phyloP scores from a whole-genome alignment of 1,140 invertebrate genomes.

The Drosophila auraria region DNA sequence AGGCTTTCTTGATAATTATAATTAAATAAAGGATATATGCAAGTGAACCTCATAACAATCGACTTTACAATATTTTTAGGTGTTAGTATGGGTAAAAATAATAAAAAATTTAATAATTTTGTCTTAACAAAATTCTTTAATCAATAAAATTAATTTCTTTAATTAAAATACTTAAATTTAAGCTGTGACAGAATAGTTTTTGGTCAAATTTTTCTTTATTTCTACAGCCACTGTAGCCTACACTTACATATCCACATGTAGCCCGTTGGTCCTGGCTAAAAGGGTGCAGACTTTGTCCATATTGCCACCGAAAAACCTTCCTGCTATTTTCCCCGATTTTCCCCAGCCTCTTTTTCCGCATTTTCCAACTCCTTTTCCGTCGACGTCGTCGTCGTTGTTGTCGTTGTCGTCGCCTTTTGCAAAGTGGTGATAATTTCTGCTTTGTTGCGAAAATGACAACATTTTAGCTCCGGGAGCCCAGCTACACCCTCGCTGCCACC shows the following conservation, averaged over 20 bases:
- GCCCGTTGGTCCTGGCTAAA: constrained; percentile 27
- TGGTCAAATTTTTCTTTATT: too few relatives aligned
- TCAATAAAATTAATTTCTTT: too few relatives aligned
- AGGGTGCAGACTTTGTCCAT: constrained; percentile 50
- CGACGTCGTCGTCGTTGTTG: constrained; percentile 30
- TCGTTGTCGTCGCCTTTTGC: constrained; percentile 72
- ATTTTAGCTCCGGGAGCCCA: constrained; percentile 66
- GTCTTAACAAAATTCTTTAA: too few relatives aligned
- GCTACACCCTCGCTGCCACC: too few relatives aligned
- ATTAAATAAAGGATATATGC: too few relatives aligned
- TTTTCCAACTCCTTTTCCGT: constrained; percentile 43
- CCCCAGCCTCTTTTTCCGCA: constrained; percentile 22
- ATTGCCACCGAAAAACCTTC: constrained; percentile 21
- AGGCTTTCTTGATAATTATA: too few relatives aligned
- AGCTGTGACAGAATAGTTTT: too few relatives aligned
- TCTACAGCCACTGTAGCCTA: neutral
- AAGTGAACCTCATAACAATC: too few relatives aligned
- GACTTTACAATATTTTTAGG: too few relatives aligned
- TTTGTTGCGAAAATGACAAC: constrained; percentile 82
- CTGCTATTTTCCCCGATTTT: neutral
- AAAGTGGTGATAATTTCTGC: constrained; percentile 84
- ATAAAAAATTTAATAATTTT: too few relatives aligned
- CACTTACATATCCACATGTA: neutral
- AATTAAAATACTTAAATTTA: too few relatives aligned
- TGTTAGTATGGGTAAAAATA: too few relatives aligned